These are phyloP conservation scores for Acrocephalus kingi DNA, from an alignment of 2,113 vertebrate genomes.

Conservation along the genomic window DNA sequence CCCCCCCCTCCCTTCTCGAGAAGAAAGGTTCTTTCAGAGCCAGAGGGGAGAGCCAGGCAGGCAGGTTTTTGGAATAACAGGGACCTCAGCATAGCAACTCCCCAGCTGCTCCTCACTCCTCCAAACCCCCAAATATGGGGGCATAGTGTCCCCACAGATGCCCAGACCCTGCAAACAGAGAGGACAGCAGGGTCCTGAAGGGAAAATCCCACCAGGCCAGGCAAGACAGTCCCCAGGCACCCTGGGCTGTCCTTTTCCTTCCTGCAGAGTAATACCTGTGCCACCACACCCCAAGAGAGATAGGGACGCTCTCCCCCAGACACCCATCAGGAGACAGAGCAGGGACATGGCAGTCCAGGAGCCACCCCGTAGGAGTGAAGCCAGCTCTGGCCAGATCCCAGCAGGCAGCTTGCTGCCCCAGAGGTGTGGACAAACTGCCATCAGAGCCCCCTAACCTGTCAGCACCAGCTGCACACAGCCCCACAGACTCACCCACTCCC, in stretches of 20 bases:
- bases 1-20: fast-evolving
- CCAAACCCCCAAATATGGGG: fast-evolving
- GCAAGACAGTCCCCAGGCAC: background rate
- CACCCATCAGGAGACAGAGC: fast-evolving
- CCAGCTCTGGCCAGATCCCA: background rate
- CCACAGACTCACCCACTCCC: background rate
- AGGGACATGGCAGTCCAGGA: background rate
- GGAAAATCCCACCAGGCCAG: background rate
- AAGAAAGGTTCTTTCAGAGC: slow-evolving; percentile 35
- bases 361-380: fast-evolving
- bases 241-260: background rate
- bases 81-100: background rate
- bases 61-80: background rate
- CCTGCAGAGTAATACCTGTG: fast-evolving
- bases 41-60: background rate
- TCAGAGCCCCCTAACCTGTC: background rate
- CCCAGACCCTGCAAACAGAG: background rate
- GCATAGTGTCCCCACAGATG: background rate
- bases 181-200: background rate
- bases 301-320: background rate
- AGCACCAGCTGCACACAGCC: background rate
- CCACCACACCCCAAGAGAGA: background rate
- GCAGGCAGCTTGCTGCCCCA: fast-evolving
- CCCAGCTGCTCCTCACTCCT: background rate
- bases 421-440: background rate